Conservation (phyloP, 1,140 invertebrate species). For the Aphis craccivora region DNA sequence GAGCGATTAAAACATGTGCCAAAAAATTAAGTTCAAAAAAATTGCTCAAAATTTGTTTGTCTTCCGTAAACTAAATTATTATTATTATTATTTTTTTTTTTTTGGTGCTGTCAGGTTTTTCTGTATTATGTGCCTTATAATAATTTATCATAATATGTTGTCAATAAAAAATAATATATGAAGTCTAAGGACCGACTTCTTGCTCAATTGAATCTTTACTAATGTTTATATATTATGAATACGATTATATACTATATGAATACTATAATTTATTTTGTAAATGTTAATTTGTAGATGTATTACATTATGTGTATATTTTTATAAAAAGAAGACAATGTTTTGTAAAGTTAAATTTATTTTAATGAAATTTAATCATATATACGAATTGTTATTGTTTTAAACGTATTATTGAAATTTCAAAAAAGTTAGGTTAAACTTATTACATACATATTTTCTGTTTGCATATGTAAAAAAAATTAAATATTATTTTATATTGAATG, state of each 20-base stretch:
- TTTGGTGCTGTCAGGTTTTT: constrained; percentile 49
- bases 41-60: constrained; percentile 54
- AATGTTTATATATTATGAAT: constrained; percentile 45
- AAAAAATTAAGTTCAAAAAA: constrained; percentile 43
- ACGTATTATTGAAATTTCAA: constrained; percentile 22
- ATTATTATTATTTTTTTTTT: constrained; percentile 46
- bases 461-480: constrained; percentile 27
- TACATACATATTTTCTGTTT: constrained; percentile 5
- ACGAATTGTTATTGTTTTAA: constrained; percentile 58
- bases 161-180: constrained; percentile 21
- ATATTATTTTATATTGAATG: constrained; percentile 11
- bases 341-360: constrained; percentile 48
- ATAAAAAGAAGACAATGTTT: constrained; percentile 50
- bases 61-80: constrained; percentile 39
- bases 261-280: constrained; percentile 53
- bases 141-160: constrained; percentile 29
- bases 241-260: constrained; percentile 43
- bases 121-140: constrained; percentile 56
- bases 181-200: constrained; percentile 27
- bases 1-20: constrained; percentile 48
- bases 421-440: constrained; percentile 21
- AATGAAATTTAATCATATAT: constrained; percentile 48
- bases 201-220: constrained; percentile 53
- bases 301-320: constrained; percentile 51
- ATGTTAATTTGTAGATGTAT: constrained; percentile 33